Conservation (phyloP, 2,888 invertebrate species). For the Ashinkailepas kermadecensis region DNA sequence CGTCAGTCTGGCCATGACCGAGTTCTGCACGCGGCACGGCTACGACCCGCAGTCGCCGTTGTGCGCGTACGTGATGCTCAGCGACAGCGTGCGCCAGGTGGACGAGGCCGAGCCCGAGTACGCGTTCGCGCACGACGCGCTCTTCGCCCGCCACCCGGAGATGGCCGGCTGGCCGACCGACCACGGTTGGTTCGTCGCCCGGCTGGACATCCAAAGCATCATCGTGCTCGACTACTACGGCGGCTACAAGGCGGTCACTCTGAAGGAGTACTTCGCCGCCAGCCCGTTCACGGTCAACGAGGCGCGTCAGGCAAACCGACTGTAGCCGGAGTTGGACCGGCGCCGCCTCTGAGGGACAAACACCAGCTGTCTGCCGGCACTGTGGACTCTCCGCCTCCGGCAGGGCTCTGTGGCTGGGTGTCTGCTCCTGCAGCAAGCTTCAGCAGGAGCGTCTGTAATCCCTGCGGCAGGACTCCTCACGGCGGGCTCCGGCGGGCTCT, state of each 20-base stretch:
- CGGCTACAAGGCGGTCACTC: slow-evolving; percentile 57
- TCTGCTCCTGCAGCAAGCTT: too few species aligned
- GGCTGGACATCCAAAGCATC: slow-evolving; percentile 63
- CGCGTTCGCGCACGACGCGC: slow-evolving; percentile 52
- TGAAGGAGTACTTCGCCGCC: slow-evolving; percentile 56
- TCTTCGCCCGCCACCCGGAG: slow-evolving; percentile 62
- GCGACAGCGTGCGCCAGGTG: slow-evolving; percentile 58
- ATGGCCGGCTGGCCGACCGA: slow-evolving; percentile 59
- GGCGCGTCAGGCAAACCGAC: neutral
- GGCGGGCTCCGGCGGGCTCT: too few species aligned
- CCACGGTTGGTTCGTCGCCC: slow-evolving; percentile 61
- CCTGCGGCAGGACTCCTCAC: too few species aligned
- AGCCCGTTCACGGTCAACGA: slow-evolving; percentile 39
- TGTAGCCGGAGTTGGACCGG: neutral
- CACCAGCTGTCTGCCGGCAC: too few species aligned
- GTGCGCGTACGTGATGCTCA: slow-evolving; percentile 62
- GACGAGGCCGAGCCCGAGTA: slow-evolving; percentile 51
- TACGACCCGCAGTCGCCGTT: slow-evolving; percentile 69
- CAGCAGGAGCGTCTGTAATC: too few species aligned
- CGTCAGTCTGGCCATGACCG: slow-evolving; percentile 59
- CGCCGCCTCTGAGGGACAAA: too few species aligned
- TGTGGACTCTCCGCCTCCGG: too few species aligned
- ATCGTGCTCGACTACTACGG: slow-evolving; percentile 73
- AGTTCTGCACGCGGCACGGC: slow-evolving; percentile 54
- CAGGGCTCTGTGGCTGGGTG: too few species aligned